phyloP scores from a whole-genome alignment of 1,140 invertebrate genomes.

The Caenorhabditis briggsae region DNA sequence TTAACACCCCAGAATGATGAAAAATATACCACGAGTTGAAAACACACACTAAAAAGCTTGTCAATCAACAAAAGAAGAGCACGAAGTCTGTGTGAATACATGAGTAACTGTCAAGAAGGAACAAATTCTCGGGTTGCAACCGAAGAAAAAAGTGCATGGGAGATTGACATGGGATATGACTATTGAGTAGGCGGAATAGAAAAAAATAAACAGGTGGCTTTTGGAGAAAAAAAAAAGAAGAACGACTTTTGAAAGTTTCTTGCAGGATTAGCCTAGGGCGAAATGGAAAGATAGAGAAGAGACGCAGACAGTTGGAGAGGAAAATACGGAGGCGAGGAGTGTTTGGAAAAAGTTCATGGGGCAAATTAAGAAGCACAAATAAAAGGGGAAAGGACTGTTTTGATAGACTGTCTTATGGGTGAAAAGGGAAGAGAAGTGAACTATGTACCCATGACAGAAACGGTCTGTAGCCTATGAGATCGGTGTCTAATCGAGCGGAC shows the following conservation, averaged over 20 bases:
- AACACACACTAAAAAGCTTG: neutral
- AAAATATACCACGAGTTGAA: neutral
- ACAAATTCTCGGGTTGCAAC: slow-evolving; percentile 17
- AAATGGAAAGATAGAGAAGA: neutral
- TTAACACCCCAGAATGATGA: neutral
- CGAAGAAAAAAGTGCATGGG: slow-evolving; percentile 10
- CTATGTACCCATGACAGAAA: slow-evolving; percentile 24
- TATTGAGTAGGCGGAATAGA: neutral
- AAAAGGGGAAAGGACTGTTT: neutral
- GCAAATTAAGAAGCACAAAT: neutral
- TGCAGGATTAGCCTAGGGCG: slow-evolving; percentile 10
- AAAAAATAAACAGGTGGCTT: slow-evolving; percentile 15
- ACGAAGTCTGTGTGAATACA: slow-evolving; percentile 12
- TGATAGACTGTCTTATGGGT: neutral
- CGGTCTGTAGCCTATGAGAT: neutral
- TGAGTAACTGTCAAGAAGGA: neutral
- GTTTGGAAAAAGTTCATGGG: neutral
- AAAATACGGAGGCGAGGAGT: neutral
- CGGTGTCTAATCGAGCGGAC: neutral
- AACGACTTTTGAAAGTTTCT: slow-evolving; percentile 7
- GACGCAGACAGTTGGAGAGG: neutral
- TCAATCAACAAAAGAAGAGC: neutral
- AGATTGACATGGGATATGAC: neutral
- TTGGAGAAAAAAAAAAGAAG: neutral
- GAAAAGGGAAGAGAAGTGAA: neutral